Evolutionary conservation across 2,797 vertebrate species (phyloP).

Genomic region (Gymnocypris eckloni): DNA sequence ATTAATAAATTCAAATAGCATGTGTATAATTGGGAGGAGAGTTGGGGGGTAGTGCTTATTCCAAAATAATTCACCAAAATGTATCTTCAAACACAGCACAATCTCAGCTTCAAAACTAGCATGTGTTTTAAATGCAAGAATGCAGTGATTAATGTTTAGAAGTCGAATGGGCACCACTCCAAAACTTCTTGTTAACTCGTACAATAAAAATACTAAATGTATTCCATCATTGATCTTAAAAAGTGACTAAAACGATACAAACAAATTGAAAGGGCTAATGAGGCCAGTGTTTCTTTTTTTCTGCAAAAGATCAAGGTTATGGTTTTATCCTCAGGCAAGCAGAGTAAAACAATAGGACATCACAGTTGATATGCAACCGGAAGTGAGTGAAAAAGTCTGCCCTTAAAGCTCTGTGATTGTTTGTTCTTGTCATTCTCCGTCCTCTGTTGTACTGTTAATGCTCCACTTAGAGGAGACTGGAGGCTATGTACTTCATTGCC

Average conservation of each 20-base stretch:
- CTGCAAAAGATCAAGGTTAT: slow-evolving; percentile 2
- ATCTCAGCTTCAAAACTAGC: background rate
- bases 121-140: background rate
- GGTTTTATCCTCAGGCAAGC: slow-evolving; percentile 1
- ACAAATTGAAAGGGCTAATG: background rate
- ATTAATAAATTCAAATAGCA: background rate
- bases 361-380: background rate
- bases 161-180: background rate
- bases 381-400: slow-evolving; percentile 12
- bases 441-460: slow-evolving; percentile 46
- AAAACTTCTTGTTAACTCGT: background rate
- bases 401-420: slow-evolving; percentile 51
- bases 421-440: slow-evolving; percentile 59
- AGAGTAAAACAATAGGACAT: slow-evolving; percentile 14
- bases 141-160: background rate
- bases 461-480: slow-evolving; percentile 47
- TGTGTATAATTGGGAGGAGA: too few relatives aligned
- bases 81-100: background rate
- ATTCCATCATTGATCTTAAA: background rate
- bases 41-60: background rate
- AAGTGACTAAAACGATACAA: background rate
- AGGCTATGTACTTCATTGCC: slow-evolving; percentile 18
- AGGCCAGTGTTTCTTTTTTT: background rate
- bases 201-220: background rate
- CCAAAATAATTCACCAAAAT: background rate